Conservation (phyloP, 2,797 vertebrate species). For the Avahi laniger region DNA sequence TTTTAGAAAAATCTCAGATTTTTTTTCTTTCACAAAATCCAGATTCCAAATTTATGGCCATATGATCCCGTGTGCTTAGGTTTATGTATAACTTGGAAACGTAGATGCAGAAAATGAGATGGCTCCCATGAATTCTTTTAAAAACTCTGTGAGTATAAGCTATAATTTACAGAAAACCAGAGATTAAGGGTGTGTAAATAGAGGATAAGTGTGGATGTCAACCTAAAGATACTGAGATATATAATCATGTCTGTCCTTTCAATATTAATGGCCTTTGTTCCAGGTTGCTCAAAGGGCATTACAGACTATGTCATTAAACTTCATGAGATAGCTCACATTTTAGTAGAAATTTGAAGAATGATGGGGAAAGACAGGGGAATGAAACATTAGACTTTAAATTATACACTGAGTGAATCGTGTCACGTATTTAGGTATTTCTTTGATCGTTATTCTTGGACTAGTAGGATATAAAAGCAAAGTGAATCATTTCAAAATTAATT, state of each 20-base stretch:
- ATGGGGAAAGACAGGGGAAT: background rate
- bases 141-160: background rate
- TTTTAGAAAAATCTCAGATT: background rate
- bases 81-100: background rate
- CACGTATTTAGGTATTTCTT: background rate
- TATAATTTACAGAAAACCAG: conserved; percentile 19
- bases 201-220: background rate
- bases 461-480: background rate
- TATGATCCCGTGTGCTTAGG: background rate
- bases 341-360: background rate
- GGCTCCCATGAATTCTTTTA: background rate
- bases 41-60: background rate
- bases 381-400: background rate
- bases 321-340: background rate
- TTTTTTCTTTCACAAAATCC: background rate
- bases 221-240: background rate
- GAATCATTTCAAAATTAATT: conserved; percentile 15
- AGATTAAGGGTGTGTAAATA: background rate
- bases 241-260: background rate
- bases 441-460: background rate
- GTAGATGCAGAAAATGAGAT: background rate
- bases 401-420: background rate
- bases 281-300: background rate
- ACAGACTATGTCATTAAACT: background rate
- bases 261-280: background rate